Evolutionary conservation across 2,888 invertebrate genomes (phyloP), one percentile per base, ranked within the genome.

Genomic region (Mimachlamys varia): DNA sequence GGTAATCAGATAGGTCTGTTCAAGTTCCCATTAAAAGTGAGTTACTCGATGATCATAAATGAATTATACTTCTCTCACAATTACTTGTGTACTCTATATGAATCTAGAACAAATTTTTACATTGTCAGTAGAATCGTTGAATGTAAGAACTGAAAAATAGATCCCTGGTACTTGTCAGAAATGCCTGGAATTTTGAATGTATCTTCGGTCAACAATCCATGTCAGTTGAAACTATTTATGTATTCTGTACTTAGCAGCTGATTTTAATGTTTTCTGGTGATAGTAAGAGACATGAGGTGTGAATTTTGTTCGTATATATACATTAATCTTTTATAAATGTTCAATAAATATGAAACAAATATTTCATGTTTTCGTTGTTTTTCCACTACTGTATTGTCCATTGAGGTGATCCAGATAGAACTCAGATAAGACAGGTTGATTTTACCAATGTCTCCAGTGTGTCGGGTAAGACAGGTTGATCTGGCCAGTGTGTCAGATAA

Each of bases 291-390:
- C 76, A 27, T 76, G 5, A 27, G 76, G 33, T 76, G 76, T 76
- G 76, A 76, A 33, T 33, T 33, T 76, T 76, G 76, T 76, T 10
- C 7, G 62, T 62, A 62, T 27, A 76, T 27, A 76, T 76, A 76
- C 27, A 76, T 27, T 76, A 33, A 76, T 33, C 76, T 76, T 76
- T 76, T 76, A 76, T 76, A 76, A 76, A 76, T 76, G 76, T 76
- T 76, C 76, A 76, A 76, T 76, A 76, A 76, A 76, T 76, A 76
- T 76, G 76, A 76, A 76, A 76, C 33, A 76, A 76, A 44, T 44
- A 44, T 7, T 44, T 44, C 7, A 7, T 44, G 7, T 44, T 44
- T 44, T 44, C 44, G 3, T 44, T 5, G 44, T 44, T 44, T 44
- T 44, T 44, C 7, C 44, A 44, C 44, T 44, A 7, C 7, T 44